Conservation (phyloP, 2,113 vertebrate genomes). For the Herpailurus yagouaroundi region DNA sequence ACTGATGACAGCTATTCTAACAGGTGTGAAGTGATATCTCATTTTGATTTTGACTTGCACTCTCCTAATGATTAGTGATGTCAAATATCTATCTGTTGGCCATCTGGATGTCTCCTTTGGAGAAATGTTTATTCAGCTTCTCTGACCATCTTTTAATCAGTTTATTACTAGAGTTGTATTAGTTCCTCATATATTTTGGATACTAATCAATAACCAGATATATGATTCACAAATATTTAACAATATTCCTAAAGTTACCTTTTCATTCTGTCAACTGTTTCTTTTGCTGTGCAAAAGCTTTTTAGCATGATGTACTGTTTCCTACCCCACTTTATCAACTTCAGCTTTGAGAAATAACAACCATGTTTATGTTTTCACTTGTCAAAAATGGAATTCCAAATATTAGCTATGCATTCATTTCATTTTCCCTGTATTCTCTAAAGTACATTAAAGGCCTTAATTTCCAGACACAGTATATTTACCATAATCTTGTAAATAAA, state of each 20-base stretch:
- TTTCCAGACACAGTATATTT: background rate
- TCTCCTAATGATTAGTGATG: background rate
- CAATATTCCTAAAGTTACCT: background rate
- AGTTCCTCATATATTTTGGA: background rate
- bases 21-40: background rate
- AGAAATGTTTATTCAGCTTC: background rate
- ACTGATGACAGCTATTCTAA: background rate
- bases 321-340: background rate
- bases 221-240: background rate
- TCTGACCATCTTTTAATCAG: background rate
- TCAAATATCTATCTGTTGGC: background rate
- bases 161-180: background rate
- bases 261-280: background rate
- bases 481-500: background rate
- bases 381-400: background rate
- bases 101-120: background rate
- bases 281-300: background rate
- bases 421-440: background rate
- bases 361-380: background rate
- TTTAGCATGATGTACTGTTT: background rate
- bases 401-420: background rate
- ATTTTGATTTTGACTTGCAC: background rate
- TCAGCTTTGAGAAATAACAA: background rate
- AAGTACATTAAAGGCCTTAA: background rate
- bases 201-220: background rate